A percentile compares a stretch with the other conserved stretches of the same genome.
Conservation (phyloP, 2,113 vertebrate genomes). For the Calonectris borealis region DNA sequence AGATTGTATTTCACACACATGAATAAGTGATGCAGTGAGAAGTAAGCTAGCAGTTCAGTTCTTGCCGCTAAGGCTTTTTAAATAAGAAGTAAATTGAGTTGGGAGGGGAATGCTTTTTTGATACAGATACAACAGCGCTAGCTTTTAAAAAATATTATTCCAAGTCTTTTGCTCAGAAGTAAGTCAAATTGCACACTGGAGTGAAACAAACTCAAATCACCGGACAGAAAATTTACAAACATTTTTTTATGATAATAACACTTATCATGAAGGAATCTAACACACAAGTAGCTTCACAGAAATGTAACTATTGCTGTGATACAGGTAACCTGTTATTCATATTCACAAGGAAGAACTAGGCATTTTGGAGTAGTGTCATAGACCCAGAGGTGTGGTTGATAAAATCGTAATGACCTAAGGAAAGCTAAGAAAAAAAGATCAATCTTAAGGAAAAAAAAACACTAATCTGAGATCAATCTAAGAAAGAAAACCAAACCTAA, state of each 20-base stretch:
- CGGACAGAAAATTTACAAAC: neutral
- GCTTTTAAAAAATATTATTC: neutral
- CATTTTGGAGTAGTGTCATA: neutral
- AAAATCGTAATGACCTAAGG: neutral
- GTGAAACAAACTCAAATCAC: neutral
- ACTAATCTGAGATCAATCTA: neutral
- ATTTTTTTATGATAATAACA: neutral
- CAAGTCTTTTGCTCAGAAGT: neutral
- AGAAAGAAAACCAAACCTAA: neutral
- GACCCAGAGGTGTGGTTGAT: neutral
- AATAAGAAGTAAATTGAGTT: neutral
- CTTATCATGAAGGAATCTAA: neutral
- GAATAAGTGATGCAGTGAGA: slow-evolving; percentile 37
- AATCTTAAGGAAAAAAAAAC: neutral
- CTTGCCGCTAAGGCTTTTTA: neutral
- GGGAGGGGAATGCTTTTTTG: neutral
- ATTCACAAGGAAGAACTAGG: neutral
- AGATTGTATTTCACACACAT: slow-evolving; percentile 59
- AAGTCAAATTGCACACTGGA: neutral
- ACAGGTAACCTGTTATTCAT: neutral
- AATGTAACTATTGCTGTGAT: neutral
- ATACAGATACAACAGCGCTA: neutral
- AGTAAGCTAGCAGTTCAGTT: neutral
- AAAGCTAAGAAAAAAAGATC: neutral
- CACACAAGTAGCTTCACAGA: neutral